A percentile compares a stretch with the other conserved stretches of the same genome.
These are phyloP conservation scores for Piezodorus guildinii DNA, from an alignment of 1,140 invertebrate species.

Conservation along the genomic window DNA sequence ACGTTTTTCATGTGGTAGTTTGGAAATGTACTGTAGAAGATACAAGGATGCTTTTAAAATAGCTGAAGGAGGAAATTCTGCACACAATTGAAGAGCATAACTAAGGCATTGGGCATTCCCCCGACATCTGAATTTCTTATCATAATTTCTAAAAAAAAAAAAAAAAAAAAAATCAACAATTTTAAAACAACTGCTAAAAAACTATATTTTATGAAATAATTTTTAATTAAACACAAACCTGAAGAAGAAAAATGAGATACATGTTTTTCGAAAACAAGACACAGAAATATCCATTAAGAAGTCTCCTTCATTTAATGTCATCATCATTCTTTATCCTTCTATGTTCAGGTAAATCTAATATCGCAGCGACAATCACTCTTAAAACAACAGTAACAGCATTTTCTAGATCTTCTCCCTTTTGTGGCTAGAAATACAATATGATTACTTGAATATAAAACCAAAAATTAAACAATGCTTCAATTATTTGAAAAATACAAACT, in stretches of 20 bases:
- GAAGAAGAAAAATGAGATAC: conserved; percentile 31
- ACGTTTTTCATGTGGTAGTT: conserved; percentile 51
- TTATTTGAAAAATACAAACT: neutral
- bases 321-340: conserved; percentile 62
- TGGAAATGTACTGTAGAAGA: conserved; percentile 50
- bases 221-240: no score
- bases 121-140: no score
- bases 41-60: conserved; percentile 52
- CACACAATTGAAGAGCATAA: conserved; percentile 51
- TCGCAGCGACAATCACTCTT: conserved; percentile 78
- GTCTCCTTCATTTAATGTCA: conserved; percentile 52
- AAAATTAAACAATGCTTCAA: neutral
- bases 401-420: neutral
- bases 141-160: neutral
- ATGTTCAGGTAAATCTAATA: conserved; percentile 82
- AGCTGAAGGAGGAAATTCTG: conserved; percentile 49
- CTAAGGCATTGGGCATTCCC: conserved; percentile 44
- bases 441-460: neutral
- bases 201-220: neutral
- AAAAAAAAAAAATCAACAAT: no score
- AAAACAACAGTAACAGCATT: conserved; percentile 51
- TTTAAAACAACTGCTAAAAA: neutral
- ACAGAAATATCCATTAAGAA: conserved; percentile 67
- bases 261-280: conserved; percentile 55
- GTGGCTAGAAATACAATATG: neutral